phyloP scores from a whole-genome alignment of 2,888 invertebrate species.

The Neelides folsomi region DNA sequence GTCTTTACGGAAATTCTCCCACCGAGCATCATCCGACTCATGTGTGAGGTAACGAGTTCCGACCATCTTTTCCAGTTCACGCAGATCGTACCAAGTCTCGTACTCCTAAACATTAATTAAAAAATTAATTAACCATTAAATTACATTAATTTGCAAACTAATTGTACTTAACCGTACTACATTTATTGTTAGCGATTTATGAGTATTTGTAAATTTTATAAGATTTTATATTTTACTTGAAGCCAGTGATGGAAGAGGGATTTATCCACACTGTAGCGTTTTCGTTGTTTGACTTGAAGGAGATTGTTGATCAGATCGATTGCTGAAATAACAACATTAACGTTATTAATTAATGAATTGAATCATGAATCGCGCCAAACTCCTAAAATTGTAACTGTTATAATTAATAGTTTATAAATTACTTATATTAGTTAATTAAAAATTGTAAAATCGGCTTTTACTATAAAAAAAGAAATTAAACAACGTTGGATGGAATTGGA shows the following conservation, averaged over 20 bases:
- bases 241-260: constrained; percentile 89
- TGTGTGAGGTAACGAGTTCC: constrained; percentile 75
- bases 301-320: constrained; percentile 96
- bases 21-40: constrained; percentile 82
- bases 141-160: not conserved
- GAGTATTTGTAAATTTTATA: not conserved
- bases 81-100: constrained; percentile 87
- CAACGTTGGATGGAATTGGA: too few species aligned
- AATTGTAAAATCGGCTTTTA: too few species aligned
- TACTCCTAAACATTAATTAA: constrained; percentile 49
- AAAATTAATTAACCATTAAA: not conserved
- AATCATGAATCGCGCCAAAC: too few species aligned
- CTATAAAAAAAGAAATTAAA: too few species aligned
- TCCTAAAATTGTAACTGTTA: too few species aligned
- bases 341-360: too few species aligned
- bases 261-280: constrained; percentile 91
- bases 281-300: constrained; percentile 90
- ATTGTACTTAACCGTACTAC: too few species aligned
- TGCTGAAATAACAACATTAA: too few species aligned
- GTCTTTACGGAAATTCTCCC: constrained; percentile 51
- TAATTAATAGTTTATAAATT: too few species aligned
- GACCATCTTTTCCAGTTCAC: constrained; percentile 67
- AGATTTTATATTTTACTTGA: constrained; percentile 49
- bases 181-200: too few species aligned
- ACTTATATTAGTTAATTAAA: too few species aligned